Percentiles rank a stretch among this genome's conserved stretches.
Evolutionary conservation across 1,140 invertebrate genomes (phyloP).

Genomic region (Bombus polaris): DNA sequence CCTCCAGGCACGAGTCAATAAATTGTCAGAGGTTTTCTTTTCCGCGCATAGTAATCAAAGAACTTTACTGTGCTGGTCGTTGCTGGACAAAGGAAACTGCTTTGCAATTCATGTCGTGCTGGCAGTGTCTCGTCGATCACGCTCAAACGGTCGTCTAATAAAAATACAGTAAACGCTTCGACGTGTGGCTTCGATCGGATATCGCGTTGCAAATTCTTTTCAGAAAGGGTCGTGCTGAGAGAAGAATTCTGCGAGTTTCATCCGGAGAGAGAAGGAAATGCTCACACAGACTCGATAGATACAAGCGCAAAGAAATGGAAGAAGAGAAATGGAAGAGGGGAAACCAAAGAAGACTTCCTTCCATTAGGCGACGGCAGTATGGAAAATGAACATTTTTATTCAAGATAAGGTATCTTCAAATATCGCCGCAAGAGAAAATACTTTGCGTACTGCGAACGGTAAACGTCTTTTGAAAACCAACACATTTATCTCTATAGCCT

Average conservation of each 20-base stretch:
- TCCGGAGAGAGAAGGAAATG: neutral
- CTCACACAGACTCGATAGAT: neutral
- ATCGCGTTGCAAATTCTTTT: neutral
- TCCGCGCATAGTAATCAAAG: conserved; percentile 5
- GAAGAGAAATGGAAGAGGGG: too few species aligned
- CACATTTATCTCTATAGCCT: neutral
- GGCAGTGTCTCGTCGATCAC: conserved; percentile 13
- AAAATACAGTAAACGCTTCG: neutral
- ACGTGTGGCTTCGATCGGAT: neutral
- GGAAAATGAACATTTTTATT: too few species aligned
- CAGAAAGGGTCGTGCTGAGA: neutral
- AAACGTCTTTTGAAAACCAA: too few species aligned
- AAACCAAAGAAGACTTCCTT: too few species aligned
- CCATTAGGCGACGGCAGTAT: too few species aligned
- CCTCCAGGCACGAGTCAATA: neutral
- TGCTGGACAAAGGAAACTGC: conserved; percentile 5
- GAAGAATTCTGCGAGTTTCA: neutral
- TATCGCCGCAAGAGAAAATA: too few species aligned
- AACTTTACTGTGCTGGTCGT: neutral
- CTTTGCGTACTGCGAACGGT: too few species aligned
- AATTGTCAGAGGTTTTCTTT: neutral
- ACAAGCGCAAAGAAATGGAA: neutral
- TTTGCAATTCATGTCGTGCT: conserved; percentile 41
- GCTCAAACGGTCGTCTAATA: conserved; percentile 23
- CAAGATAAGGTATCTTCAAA: too few species aligned